phyloP scores from a whole-genome alignment of 2,888 invertebrate genomes.

The Cryptus armator region DNA sequence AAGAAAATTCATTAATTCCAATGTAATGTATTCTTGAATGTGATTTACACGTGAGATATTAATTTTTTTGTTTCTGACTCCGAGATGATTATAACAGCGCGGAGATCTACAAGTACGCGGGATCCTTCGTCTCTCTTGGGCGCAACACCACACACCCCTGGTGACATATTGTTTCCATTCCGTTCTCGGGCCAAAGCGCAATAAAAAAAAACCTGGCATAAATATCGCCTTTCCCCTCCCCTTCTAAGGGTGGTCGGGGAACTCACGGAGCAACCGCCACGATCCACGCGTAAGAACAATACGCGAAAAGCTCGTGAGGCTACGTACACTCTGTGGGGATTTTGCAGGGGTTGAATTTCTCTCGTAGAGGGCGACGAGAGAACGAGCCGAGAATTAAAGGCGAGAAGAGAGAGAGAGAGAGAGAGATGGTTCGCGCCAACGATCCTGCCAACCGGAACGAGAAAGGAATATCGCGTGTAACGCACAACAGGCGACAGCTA shows the following conservation, averaged over 20 bases:
- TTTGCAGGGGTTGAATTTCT: slow-evolving; percentile 10
- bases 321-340: slow-evolving; percentile 30
- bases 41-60: not conserved
- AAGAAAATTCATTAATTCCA: no score
- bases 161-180: slow-evolving; percentile 85
- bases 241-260: slow-evolving; percentile 24
- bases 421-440: slow-evolving; percentile 63
- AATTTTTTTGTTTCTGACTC: slow-evolving; percentile 1
- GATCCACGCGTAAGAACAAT: slow-evolving; percentile 76
- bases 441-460: slow-evolving; percentile 55
- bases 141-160: slow-evolving; percentile 68
- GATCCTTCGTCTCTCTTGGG: slow-evolving; percentile 37
- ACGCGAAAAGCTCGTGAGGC: slow-evolving; percentile 40
- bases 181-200: slow-evolving; percentile 79
- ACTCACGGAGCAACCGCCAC: slow-evolving; percentile 70
- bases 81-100: not conserved
- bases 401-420: slow-evolving; percentile 25
- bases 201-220: slow-evolving; percentile 83
- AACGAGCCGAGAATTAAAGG: slow-evolving; percentile 69
- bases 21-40: not conserved
- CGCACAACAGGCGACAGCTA: slow-evolving; percentile 56
- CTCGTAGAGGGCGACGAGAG: slow-evolving; percentile 43
- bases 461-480: slow-evolving; percentile 61
- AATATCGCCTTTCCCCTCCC: slow-evolving; percentile 77
- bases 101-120: slow-evolving; percentile 48